phyloP scores from a whole-genome alignment of 2,888 invertebrate species.

The Noctua fimbriata region DNA sequence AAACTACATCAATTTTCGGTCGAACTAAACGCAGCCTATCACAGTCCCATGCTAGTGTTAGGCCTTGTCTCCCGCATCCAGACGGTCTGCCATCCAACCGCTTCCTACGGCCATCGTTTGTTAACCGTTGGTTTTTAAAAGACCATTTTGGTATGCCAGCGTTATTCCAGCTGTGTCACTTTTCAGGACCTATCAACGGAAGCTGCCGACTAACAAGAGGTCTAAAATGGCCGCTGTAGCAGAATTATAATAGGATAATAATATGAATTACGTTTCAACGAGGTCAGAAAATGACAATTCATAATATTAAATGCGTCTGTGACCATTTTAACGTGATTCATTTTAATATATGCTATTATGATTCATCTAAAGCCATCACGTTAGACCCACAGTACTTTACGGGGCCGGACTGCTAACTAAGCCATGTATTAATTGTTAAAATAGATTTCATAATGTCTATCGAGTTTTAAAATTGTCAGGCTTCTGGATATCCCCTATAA shows the following conservation, averaged over 20 bases:
- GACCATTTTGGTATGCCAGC: neutral
- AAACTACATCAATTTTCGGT: neutral
- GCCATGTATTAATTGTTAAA: neutral
- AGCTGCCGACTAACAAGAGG: neutral
- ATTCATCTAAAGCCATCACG: too few relatives aligned
- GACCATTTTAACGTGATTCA: too few relatives aligned
- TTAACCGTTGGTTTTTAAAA: neutral
- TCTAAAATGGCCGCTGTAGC: too few relatives aligned
- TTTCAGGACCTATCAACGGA: neutral
- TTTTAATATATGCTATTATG: too few relatives aligned
- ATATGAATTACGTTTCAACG: too few relatives aligned
- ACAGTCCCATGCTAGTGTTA: neutral
- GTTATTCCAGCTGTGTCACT: neutral
- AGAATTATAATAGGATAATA: too few relatives aligned
- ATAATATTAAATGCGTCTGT: too few relatives aligned
- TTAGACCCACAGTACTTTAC: neutral
- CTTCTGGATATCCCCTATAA: neutral
- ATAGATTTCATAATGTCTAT: neutral
- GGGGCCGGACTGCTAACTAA: neutral
- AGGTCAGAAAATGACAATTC: too few relatives aligned
- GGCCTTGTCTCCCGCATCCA: neutral
- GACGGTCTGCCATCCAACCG: neutral
- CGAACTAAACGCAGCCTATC: neutral
- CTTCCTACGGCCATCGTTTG: neutral
- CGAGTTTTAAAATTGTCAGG: neutral